Evolutionary conservation across 2,888 invertebrate genomes (phyloP).

Genomic region (Iphiclides podalirius): DNA sequence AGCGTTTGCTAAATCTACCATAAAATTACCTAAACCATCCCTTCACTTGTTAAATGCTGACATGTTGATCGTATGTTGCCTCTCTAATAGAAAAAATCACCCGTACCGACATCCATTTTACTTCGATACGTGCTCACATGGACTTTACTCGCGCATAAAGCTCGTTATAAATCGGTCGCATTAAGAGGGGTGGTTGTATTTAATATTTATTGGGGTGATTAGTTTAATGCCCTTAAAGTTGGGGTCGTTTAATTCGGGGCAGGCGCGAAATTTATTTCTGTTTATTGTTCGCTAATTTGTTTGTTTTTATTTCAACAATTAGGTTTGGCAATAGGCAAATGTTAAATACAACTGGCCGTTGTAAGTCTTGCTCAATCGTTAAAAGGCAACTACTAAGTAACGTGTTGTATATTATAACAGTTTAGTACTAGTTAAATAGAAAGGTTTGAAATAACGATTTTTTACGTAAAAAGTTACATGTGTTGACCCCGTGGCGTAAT

Average conservation of each 20-base stretch:
- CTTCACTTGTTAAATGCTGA: slow-evolving; percentile 25
- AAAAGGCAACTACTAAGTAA: too few species aligned
- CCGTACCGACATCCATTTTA: slow-evolving; percentile 9
- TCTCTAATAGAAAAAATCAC: slow-evolving; percentile 23
- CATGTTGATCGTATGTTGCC: slow-evolving; percentile 29
- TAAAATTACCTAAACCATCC: slow-evolving; percentile 27
- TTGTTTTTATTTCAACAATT: slow-evolving; percentile 36
- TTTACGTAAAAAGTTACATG: too few species aligned
- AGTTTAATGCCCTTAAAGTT: slow-evolving; percentile 31
- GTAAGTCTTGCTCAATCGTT: not conserved
- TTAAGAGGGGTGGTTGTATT: slow-evolving; percentile 32
- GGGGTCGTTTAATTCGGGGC: slow-evolving; percentile 34
- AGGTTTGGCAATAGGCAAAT: slow-evolving; percentile 11
- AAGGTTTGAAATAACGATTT: too few species aligned
- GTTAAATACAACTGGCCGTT: slow-evolving; percentile 19
- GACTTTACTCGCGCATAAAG: slow-evolving; percentile 4
- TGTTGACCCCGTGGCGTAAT: too few species aligned
- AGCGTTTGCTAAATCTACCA: slow-evolving; percentile 25
- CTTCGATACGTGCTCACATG: slow-evolving; percentile 15
- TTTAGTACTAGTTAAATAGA: too few species aligned
- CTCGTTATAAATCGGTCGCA: slow-evolving; percentile 17
- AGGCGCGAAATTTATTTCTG: slow-evolving; percentile 33
- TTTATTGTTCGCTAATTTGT: slow-evolving; percentile 43
- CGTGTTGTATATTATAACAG: too few species aligned
- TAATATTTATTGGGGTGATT: slow-evolving; percentile 37